A percentile compares a stretch with the other conserved stretches of the same genome.
Evolutionary conservation across 92 coral and sea anemone genomes (phyloP).

Genomic region (Palythoa caribaeorum): DNA sequence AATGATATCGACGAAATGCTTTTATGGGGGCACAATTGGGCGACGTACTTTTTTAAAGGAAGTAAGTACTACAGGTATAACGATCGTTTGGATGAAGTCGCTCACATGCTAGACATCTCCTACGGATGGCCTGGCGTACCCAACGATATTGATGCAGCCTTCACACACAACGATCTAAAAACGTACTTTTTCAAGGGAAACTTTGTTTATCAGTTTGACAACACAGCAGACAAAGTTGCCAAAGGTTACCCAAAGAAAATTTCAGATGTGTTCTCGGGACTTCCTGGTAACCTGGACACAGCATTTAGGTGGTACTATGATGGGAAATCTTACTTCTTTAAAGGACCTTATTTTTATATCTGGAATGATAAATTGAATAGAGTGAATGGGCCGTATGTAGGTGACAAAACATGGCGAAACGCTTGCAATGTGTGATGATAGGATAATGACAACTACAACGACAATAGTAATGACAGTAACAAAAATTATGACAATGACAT

Average conservation of each 20-base stretch:
- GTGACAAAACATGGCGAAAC: not conserved
- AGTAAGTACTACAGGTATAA: constrained; percentile 58
- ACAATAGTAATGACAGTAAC: too few species aligned
- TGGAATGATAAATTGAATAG: not conserved
- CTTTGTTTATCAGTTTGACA: constrained; percentile 67
- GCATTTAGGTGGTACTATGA: constrained; percentile 1
- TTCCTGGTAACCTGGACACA: constrained; percentile 41
- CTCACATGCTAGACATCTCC: constrained; percentile 21
- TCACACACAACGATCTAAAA: constrained; percentile 1
- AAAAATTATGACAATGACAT: too few species aligned
- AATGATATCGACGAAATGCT: constrained; percentile 64
- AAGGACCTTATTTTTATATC: constrained; percentile 25
- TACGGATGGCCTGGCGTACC: constrained; percentile 84
- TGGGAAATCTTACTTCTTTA: constrained; percentile 46
- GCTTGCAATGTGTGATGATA: not conserved
- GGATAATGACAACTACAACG: too few species aligned
- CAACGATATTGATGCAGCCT: constrained; percentile 73
- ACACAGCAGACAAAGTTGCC: constrained; percentile 34
- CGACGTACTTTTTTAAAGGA: constrained; percentile 62
- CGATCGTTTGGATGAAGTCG: not conserved
- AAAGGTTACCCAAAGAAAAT: constrained; percentile 62
- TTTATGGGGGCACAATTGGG: constrained; percentile 69
- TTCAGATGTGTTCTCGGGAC: constrained; percentile 45
- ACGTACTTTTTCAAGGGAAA: constrained; percentile 86
- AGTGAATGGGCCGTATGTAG: not conserved